Percentiles rank a stretch among this genome's conserved stretches.
These are phyloP conservation scores for Aegotheles bennettii DNA, from an alignment of 2,113 vertebrate genomes.

Conservation along the genomic window DNA sequence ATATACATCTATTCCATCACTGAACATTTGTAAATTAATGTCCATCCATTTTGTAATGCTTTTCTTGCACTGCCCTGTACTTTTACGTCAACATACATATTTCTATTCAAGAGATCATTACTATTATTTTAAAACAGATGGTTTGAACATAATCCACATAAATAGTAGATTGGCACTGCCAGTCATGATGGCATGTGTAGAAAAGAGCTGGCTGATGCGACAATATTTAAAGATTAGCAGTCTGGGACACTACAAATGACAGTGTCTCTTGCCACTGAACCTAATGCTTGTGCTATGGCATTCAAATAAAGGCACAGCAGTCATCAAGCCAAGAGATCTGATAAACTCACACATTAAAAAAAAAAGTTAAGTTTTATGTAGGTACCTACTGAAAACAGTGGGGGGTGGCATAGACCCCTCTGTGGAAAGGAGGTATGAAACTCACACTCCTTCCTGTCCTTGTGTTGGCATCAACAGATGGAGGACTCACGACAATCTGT, in stretches of 20 bases:
- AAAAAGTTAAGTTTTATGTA: not conserved
- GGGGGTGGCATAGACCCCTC: not conserved
- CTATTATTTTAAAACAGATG: slow-evolving; percentile 70
- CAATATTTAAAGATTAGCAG: slow-evolving; percentile 67
- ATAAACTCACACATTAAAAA: not conserved
- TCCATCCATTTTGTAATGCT: not conserved
- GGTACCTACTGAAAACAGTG: not conserved
- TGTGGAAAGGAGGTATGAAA: not conserved
- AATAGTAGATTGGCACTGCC: slow-evolving; percentile 71
- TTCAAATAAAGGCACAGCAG: slow-evolving; percentile 44
- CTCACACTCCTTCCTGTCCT: slow-evolving; percentile 32
- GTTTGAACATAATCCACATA: slow-evolving; percentile 71
- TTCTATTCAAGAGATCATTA: slow-evolving; percentile 65
- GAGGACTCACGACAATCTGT: slow-evolving; percentile 30
- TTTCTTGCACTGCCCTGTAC: slow-evolving; percentile 2
- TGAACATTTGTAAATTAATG: not conserved
- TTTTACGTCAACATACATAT: slow-evolving; percentile 39
- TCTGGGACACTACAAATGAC: slow-evolving; percentile 64
- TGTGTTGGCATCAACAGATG: slow-evolving; percentile 40
- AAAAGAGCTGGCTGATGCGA: slow-evolving; percentile 62
- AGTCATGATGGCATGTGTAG: slow-evolving; percentile 66
- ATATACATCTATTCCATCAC: not conserved
- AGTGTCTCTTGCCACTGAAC: slow-evolving; percentile 57
- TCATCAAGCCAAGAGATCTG: slow-evolving; percentile 1
- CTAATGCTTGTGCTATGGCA: slow-evolving; percentile 13